These are phyloP conservation scores for Phymanthus crucifer DNA, from an alignment of 92 coral and sea anemone genomes.

Conservation along the genomic window DNA sequence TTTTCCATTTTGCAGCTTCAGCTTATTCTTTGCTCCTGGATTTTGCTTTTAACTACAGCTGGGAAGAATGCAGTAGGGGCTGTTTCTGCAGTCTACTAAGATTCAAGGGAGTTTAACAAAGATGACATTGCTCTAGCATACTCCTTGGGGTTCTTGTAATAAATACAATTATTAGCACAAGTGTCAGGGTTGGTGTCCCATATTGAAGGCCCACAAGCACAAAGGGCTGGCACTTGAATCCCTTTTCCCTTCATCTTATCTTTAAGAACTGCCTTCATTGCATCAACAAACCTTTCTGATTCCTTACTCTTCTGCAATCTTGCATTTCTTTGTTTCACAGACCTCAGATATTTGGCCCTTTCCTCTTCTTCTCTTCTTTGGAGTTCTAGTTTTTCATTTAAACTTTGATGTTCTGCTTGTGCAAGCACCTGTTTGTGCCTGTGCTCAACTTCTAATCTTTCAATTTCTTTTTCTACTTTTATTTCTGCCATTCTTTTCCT, in stretches of 20 bases:
- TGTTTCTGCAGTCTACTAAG: conserved; percentile 11
- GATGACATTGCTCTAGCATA: conserved; percentile 95
- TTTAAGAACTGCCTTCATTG: conserved; percentile 75
- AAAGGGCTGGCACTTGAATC: conserved; percentile 70
- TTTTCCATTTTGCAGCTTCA: too few species aligned
- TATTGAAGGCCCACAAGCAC: conserved; percentile 94
- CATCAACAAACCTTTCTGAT: conserved; percentile 81
- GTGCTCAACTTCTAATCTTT: conserved; percentile 72
- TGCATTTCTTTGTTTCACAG: conserved; percentile 35
- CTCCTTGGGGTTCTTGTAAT: conserved; percentile 87
- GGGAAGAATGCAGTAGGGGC: too few species aligned
- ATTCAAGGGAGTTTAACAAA: conserved; percentile 55
- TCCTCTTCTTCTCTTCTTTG: conserved; percentile 38
- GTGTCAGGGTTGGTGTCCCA: conserved; percentile 94
- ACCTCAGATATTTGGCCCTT: conserved; percentile 27
- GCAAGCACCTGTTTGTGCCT: conserved; percentile 31
- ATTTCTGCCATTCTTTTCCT: conserved; percentile 89
- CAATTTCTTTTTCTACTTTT: conserved; percentile 89
- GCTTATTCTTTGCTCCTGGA: too few species aligned
- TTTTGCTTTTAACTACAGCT: too few species aligned
- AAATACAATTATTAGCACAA: conserved; percentile 96
- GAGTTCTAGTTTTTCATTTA: conserved; percentile 31
- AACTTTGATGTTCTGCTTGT: conserved; percentile 14
- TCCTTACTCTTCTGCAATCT: conserved; percentile 71
- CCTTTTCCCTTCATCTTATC: conserved; percentile 70